A percentile compares a stretch with the other conserved stretches of the same genome.
These are phyloP conservation scores for Bettongia penicillata DNA, from an alignment of 2,113 vertebrate genomes.

Conservation along the genomic window DNA sequence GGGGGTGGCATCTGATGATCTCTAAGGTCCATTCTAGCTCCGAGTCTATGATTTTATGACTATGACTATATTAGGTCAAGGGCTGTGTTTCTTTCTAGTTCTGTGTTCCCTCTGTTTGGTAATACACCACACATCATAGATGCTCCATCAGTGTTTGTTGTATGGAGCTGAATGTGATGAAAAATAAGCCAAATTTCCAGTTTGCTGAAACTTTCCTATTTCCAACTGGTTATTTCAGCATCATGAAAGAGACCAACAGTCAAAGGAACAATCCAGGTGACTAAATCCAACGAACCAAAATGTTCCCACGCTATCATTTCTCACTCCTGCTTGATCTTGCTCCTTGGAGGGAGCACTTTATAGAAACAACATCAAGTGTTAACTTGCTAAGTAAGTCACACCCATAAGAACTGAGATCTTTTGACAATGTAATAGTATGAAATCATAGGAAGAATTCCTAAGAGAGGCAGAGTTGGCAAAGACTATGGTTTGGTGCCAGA, in stretches of 20 bases:
- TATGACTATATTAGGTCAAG: neutral
- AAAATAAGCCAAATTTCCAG: slow-evolving; percentile 29
- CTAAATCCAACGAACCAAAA: neutral
- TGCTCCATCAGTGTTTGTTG: slow-evolving; percentile 13
- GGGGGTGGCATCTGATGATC: neutral
- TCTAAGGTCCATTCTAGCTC: neutral
- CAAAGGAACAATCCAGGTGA: slow-evolving; percentile 33
- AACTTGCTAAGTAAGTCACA: slow-evolving; percentile 78
- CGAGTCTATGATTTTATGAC: slow-evolving; percentile 1
- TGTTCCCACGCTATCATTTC: slow-evolving; percentile 52
- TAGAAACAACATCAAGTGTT: slow-evolving; percentile 70
- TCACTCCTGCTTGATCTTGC: slow-evolving; percentile 70
- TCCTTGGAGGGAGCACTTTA: slow-evolving; percentile 42
- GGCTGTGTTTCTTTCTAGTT: neutral
- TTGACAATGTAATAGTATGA: slow-evolving; percentile 75
- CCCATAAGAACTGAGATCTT: slow-evolving; percentile 76
- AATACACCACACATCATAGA: neutral
- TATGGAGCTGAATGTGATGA: neutral
- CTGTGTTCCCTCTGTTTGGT: neutral
- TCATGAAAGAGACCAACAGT: neutral
- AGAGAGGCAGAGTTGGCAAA: slow-evolving; percentile 68
- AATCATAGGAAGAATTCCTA: slow-evolving; percentile 72
- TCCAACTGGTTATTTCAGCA: neutral
- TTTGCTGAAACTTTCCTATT: slow-evolving; percentile 33
- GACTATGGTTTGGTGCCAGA: slow-evolving; percentile 54